phyloP scores from a whole-genome alignment of 2,797 vertebrate genomes.

The Rhynchonycteris naso region DNA sequence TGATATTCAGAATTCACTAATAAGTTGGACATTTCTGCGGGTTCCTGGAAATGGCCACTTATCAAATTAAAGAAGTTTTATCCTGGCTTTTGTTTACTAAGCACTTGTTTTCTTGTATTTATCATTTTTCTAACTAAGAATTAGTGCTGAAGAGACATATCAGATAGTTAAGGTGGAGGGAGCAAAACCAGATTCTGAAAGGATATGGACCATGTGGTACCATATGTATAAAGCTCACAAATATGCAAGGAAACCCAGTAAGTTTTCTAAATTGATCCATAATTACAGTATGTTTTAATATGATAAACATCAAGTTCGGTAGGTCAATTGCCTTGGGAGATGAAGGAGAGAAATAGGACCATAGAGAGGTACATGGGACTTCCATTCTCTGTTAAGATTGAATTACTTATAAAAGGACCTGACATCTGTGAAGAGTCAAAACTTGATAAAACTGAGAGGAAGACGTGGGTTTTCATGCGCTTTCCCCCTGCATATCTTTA shows the following conservation, averaged over 20 bases:
- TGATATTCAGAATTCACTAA: background rate
- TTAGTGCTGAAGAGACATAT: background rate
- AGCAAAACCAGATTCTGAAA: constrained; percentile 35
- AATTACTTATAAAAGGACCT: background rate
- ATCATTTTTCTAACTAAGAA: background rate
- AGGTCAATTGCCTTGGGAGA: background rate
- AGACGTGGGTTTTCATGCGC: background rate
- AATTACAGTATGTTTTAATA: background rate
- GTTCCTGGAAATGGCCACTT: constrained; percentile 9
- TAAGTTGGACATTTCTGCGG: background rate
- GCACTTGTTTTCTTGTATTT: constrained; percentile 4
- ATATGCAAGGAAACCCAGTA: background rate
- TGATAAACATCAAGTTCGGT: background rate
- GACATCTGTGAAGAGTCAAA: background rate
- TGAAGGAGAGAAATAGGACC: background rate
- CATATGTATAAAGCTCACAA: background rate
- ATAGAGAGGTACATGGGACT: no score
- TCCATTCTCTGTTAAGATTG: background rate
- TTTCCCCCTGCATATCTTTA: background rate
- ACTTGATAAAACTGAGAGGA: background rate
- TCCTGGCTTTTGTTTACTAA: background rate
- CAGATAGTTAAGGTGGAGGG: background rate
- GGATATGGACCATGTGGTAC: background rate
- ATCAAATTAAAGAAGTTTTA: constrained; percentile 41
- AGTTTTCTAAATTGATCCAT: no score